A percentile compares a stretch with the other conserved stretches of the same genome.
Evolutionary conservation across 2,888 invertebrate genomes (phyloP).

Genomic region (Cheilosia vernalis): DNA sequence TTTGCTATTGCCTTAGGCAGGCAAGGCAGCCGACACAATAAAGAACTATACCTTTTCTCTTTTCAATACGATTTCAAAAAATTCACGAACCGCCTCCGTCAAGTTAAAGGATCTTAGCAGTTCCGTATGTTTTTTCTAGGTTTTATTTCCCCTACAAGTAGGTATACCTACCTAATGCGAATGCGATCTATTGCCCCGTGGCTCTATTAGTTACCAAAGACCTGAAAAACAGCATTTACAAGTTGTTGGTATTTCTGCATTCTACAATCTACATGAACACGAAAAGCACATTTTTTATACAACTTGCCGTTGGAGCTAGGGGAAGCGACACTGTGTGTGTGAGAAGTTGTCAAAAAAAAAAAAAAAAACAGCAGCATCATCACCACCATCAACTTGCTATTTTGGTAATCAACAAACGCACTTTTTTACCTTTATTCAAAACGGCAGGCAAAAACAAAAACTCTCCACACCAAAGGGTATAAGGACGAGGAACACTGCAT

Average conservation of each 20-base stretch:
- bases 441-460: conserved; percentile 1
- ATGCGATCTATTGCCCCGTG: conserved; percentile 17
- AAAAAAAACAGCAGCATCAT: conserved; percentile 31
- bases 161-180: background rate
- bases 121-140: conserved; percentile 1
- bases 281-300: background rate
- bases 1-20: too few species aligned
- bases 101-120: background rate
- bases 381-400: conserved; percentile 38
- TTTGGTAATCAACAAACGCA: conserved; percentile 70
- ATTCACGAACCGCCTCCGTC: too few species aligned
- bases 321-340: conserved; percentile 5
- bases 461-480: conserved; percentile 6
- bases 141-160: background rate
- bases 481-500: conserved; percentile 52
- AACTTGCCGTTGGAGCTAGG: conserved; percentile 18
- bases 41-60: too few species aligned
- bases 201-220: conserved; percentile 3
- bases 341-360: conserved; percentile 25
- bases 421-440: conserved; percentile 58
- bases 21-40: too few species aligned
- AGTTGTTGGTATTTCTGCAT: conserved; percentile 9
- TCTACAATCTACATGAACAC: background rate
- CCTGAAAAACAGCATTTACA: conserved; percentile 9
- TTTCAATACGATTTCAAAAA: too few species aligned